Evolutionary conservation across 2,113 vertebrate species (phyloP).

Genomic region (Microcebus tavaratra): DNA sequence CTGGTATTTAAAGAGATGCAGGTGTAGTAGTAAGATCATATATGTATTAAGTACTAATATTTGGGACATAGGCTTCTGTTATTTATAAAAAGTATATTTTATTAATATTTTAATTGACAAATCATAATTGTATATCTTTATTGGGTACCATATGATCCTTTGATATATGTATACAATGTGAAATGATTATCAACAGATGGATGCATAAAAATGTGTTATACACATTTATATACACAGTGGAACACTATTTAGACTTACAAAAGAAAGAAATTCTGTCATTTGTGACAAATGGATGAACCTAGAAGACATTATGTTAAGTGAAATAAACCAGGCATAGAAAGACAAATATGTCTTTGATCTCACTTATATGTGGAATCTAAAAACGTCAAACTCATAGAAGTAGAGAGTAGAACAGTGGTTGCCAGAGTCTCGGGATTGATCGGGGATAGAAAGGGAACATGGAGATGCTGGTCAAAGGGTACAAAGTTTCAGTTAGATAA

Average conservation of each 20-base stretch:
- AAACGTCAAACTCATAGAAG: not conserved
- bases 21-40: not conserved
- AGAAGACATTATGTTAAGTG: not conserved
- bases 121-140: not conserved
- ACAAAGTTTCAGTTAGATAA: not conserved
- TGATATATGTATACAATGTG: not conserved
- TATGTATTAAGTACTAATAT: not conserved
- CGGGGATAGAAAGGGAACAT: not conserved
- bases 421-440: fast-evolving
- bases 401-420: not conserved
- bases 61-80: not conserved
- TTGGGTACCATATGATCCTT: not conserved
- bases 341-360: not conserved
- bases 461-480: not conserved
- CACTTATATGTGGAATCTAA: not conserved
- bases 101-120: not conserved
- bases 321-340: not conserved
- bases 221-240: not conserved
- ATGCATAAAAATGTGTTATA: not conserved
- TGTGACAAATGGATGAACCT: not conserved
- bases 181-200: not conserved
- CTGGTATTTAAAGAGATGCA: not conserved
- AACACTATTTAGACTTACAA: not conserved
- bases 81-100: not conserved
- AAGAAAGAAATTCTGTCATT: not conserved